phyloP scores from a whole-genome alignment of 1,140 invertebrate species.

The Mactra quadrangularis region DNA sequence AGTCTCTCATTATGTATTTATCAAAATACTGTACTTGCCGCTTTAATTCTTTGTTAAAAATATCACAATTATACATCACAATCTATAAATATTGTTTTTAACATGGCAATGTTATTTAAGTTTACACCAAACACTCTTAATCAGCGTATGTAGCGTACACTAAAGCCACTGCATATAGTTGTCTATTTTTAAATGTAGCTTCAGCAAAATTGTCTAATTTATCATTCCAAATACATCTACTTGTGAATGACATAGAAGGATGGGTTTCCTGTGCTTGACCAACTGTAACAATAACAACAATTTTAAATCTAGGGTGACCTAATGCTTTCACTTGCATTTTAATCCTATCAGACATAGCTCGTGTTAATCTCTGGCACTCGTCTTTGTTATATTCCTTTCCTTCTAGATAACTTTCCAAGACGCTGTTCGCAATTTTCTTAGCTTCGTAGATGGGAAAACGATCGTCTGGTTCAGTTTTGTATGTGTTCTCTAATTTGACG shows the following conservation, averaged over 20 bases:
- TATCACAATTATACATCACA: too few relatives aligned
- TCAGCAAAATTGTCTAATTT: conserved; percentile 76
- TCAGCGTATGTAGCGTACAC: conserved; percentile 78
- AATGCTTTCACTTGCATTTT: conserved; percentile 70
- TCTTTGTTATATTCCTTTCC: conserved; percentile 66
- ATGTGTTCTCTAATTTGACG: conserved; percentile 71
- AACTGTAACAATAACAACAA: conserved; percentile 74
- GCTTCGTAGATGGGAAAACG: conserved; percentile 64
- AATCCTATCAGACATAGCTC: conserved; percentile 66
- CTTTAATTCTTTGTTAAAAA: too few relatives aligned
- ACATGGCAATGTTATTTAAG: too few relatives aligned
- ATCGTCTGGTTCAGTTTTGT: conserved; percentile 70
- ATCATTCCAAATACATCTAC: conserved; percentile 77
- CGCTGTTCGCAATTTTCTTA: conserved; percentile 66
- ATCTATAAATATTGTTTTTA: too few relatives aligned
- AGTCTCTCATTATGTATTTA: too few relatives aligned
- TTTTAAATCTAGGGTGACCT: conserved; percentile 72
- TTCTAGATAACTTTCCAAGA: conserved; percentile 63
- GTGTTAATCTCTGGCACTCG: conserved; percentile 51
- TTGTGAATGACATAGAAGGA: conserved; percentile 70
- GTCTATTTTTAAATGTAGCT: conserved; percentile 64
- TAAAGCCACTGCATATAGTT: conserved; percentile 73
- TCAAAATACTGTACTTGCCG: too few relatives aligned
- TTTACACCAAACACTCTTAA: too few relatives aligned
- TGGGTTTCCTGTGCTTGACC: conserved; percentile 66